These are phyloP conservation scores for Leptodactylus fuscus DNA, from an alignment of 2,113 vertebrate species.

Conservation along the genomic window DNA sequence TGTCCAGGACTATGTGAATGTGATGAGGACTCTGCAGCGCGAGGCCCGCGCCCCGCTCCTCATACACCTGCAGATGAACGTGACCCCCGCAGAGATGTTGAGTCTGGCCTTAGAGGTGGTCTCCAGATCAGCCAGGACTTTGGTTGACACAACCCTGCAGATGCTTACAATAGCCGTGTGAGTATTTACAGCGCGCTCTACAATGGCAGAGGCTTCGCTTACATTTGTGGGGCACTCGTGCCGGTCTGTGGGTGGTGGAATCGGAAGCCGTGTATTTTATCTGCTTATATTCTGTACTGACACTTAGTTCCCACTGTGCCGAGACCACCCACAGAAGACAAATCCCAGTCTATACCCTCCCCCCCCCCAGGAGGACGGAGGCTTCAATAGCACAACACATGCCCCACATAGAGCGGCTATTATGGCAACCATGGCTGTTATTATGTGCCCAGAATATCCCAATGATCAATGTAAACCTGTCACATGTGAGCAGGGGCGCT, in stretches of 20 bases:
- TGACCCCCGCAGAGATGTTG: constrained; percentile 33
- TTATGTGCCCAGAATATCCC: neutral
- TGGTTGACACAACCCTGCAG: constrained; percentile 46
- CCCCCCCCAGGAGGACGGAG: neutral
- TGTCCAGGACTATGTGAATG: too few relatives aligned
- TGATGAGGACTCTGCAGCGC: too few relatives aligned
- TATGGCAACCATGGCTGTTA: neutral
- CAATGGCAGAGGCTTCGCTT: constrained; percentile 16
- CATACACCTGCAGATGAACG: constrained; percentile 26
- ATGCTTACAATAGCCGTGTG: constrained; percentile 41
- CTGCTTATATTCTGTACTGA: constrained; percentile 38
- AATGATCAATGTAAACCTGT: neutral
- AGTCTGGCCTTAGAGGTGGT: constrained; percentile 44
- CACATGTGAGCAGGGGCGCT: neutral
- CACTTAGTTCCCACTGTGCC: constrained; percentile 4
- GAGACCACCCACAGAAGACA: constrained; percentile 37
- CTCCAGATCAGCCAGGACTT: constrained; percentile 36
- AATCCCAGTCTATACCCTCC: neutral
- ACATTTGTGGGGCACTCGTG: constrained; percentile 56
- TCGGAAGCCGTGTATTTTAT: constrained; percentile 62
- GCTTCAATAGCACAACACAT: constrained; percentile 12
- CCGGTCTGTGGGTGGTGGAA: constrained; percentile 61
- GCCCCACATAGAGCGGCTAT: constrained; percentile 18
- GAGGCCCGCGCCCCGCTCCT: too few relatives aligned
- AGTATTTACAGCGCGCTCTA: constrained; percentile 43